Percentiles rank a stretch among this genome's conserved stretches.
These are phyloP conservation scores for Syritta pipiens DNA, from an alignment of 2,888 invertebrate genomes.

Conservation along the genomic window DNA sequence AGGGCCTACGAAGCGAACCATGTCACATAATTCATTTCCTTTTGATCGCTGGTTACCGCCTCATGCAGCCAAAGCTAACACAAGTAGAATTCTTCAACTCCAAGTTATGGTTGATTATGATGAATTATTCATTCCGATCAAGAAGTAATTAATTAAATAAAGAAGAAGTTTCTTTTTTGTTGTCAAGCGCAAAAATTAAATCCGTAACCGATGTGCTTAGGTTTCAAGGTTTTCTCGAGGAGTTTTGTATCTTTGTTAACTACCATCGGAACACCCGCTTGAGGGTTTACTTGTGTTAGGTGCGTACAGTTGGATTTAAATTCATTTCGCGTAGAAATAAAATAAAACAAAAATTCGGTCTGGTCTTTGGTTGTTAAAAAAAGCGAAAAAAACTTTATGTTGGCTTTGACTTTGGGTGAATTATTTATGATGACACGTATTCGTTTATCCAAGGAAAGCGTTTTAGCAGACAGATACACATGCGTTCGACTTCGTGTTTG, in stretches of 20 bases:
- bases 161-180: constrained; percentile 12
- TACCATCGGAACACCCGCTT: neutral
- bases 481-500: no score
- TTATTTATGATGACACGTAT: constrained; percentile 10
- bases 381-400: neutral
- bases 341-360: no score
- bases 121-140: constrained; percentile 62
- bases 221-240: constrained; percentile 17
- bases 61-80: neutral
- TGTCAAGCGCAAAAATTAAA: constrained; percentile 9
- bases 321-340: constrained; percentile 9
- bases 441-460: neutral
- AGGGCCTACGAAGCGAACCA: constrained; percentile 40
- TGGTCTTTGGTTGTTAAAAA: constrained; percentile 1
- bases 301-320: constrained; percentile 6
- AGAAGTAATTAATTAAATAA: constrained; percentile 53
- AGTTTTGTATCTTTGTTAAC: neutral
- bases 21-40: constrained; percentile 68
- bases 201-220: constrained; percentile 14
- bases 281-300: neutral
- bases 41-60: constrained; percentile 12
- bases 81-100: neutral
- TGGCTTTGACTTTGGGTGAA: constrained; percentile 13
- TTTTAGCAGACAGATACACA: neutral
- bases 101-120: neutral